Conservation (phyloP, 1,140 invertebrate species). For the Metaphire vulgaris region DNA sequence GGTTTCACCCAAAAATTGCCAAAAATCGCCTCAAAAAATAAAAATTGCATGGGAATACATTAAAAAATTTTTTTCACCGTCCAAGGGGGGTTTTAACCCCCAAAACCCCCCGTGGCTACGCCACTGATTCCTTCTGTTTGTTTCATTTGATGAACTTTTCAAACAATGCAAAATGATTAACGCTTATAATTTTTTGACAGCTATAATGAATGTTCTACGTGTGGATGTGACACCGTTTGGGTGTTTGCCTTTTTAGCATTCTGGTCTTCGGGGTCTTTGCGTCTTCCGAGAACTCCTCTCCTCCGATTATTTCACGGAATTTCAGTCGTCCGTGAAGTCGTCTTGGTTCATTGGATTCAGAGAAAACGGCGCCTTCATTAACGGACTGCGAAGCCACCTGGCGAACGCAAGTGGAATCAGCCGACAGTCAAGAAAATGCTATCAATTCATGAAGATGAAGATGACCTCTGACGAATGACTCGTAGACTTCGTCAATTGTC, state of each 20-base stretch:
- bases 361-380: background rate
- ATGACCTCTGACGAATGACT: background rate
- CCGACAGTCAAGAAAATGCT: background rate
- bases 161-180: background rate
- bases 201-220: too few relatives aligned
- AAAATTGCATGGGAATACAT: too few relatives aligned
- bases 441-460: background rate
- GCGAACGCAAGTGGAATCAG: background rate
- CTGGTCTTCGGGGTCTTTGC: background rate
- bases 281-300: background rate
- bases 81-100: background rate
- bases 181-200: too few relatives aligned
- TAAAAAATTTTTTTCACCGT: background rate
- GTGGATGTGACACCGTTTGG: background rate
- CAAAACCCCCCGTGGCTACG: background rate
- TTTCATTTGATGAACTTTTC: background rate
- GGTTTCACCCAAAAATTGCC: too few relatives aligned
- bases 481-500: too few relatives aligned
- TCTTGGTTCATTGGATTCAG: background rate
- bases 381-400: background rate
- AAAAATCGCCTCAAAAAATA: too few relatives aligned
- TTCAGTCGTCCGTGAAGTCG: background rate
- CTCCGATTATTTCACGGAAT: background rate
- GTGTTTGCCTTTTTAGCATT: background rate
- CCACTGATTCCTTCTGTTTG: background rate